These are phyloP conservation scores for Hapalemur alaotrensis DNA, from an alignment of 2,797 vertebrate genomes.

Conservation along the genomic window DNA sequence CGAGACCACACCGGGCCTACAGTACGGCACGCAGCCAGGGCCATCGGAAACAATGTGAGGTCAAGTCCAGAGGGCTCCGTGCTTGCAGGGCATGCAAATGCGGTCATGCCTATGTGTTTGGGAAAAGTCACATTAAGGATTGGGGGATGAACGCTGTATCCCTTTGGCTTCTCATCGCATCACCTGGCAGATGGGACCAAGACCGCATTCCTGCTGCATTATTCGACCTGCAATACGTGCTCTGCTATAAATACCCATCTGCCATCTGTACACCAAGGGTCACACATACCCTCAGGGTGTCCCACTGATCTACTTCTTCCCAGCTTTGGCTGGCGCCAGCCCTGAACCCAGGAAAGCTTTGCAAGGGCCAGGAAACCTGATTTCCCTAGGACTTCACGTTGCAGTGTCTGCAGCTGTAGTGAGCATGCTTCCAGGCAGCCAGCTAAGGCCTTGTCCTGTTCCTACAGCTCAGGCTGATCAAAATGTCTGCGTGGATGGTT, in stretches of 20 bases:
- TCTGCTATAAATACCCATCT: neutral
- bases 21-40: neutral
- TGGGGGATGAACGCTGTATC: neutral
- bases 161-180: neutral
- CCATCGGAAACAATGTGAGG: too few relatives aligned
- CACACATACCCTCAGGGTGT: neutral
- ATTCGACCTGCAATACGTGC: neutral
- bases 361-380: neutral
- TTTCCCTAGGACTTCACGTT: neutral
- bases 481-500: accelerated
- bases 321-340: neutral
- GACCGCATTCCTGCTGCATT: neutral
- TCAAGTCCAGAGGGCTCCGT: neutral
- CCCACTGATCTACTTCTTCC: neutral
- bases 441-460: neutral
- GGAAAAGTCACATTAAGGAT: neutral
- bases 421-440: neutral
- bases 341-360: neutral
- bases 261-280: neutral
- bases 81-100: neutral
- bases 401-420: neutral
- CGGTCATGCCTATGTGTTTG: neutral
- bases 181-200: neutral
- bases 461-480: neutral
- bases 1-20: neutral